Evolutionary conservation across 2,888 invertebrate genomes (phyloP), one percentile per base, ranked within the genome.

Genomic region (Trisateles emortualis): DNA sequence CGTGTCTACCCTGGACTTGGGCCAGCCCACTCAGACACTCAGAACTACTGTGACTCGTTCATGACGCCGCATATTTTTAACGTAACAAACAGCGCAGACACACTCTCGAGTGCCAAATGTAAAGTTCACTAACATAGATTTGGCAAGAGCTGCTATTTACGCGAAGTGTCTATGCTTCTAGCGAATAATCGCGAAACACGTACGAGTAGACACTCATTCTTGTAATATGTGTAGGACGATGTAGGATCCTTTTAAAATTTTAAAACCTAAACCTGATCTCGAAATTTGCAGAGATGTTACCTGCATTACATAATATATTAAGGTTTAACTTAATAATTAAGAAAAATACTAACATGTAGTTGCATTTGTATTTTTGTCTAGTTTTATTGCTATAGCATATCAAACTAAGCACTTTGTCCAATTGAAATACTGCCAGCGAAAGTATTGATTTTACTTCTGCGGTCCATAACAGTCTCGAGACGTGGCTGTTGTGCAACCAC

Each of bases 41-140:
- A 74, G 71, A 74, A 74, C 75, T 75, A 73, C 79, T 83, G 86
- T 88, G 90, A 91, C 90, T 88, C 88, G 86, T 69, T 87, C 83
- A 83, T 92, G 92, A 92, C 92, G 92, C 86, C 86, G 88, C 86
- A 88, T 92, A 91, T 90, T 90, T 91, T 89, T 89, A 90, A 90
- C 91, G 90, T 92, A 91, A 88, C 88, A 82, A 83, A 86, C 86
- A 83, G 79, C 86, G 80, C 88, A 86, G 88, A 88, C 86, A 83
- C 82, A 80, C 82, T 83, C 77, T 63, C 82, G 79, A 81, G 87
- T 91, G 92, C 92, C 92, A 91, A 91, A 89, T 88, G 87, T 88
- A 92, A 91, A 91, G 91, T 90, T 92, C 90, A 90, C 87, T 87
- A 86, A 90, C 90, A 88, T 90, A 88, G 84, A 88, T 90, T 91